Conservation (phyloP, 2,888 invertebrate genomes). For the Spodoptera littoralis region DNA sequence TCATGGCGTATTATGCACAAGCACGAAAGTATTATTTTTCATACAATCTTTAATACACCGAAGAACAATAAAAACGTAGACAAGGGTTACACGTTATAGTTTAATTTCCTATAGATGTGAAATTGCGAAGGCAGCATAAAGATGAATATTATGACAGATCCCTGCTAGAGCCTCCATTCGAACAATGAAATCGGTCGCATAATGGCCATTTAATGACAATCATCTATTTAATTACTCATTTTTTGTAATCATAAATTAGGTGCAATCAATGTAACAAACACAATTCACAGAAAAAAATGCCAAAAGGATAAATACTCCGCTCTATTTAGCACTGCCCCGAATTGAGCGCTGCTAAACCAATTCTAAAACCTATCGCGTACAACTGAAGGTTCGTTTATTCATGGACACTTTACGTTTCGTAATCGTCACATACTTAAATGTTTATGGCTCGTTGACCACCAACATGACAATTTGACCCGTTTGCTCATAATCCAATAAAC, state of each 20-base stretch:
- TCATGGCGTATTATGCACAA: constrained; percentile 41
- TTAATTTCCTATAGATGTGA: constrained; percentile 13
- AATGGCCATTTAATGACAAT: constrained; percentile 30
- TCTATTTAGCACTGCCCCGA: constrained; percentile 8
- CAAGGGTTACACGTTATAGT: not conserved
- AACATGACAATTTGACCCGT: constrained; percentile 15
- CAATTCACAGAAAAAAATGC: constrained; percentile 5
- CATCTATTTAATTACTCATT: constrained; percentile 19
- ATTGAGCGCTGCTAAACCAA: not conserved
- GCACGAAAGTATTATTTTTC: constrained; percentile 46
- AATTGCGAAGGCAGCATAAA: constrained; percentile 27
- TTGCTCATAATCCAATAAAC: constrained; percentile 32
- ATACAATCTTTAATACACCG: constrained; percentile 17
- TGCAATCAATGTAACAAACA: not conserved
- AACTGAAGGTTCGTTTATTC: constrained; percentile 1
- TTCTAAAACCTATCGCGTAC: constrained; percentile 4
- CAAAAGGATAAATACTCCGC: not conserved
- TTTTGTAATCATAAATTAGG: constrained; percentile 22
- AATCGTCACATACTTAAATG: constrained; percentile 4
- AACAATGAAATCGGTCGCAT: constrained; percentile 23
- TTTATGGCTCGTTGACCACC: constrained; percentile 23
- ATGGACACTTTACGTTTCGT: not conserved
- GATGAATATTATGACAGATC: constrained; percentile 17
- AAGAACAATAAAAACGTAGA: constrained; percentile 13
- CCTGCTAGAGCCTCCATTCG: constrained; percentile 21